These are phyloP conservation scores for Tinamus major DNA, from an alignment of 2,797 vertebrate species.

Conservation along the genomic window DNA sequence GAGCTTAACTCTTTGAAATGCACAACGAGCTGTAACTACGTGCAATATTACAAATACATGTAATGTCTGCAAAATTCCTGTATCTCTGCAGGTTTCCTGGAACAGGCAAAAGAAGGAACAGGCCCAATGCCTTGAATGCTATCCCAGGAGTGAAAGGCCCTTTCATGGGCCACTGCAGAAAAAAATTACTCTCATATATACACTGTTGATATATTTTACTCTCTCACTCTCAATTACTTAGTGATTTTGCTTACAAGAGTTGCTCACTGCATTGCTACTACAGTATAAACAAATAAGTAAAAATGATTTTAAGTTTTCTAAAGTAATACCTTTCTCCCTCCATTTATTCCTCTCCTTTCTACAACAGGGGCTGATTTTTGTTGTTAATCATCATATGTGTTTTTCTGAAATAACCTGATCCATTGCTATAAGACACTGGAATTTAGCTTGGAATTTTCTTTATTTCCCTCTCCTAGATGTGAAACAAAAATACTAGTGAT, in stretches of 20 bases:
- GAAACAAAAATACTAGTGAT: not conserved
- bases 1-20: not conserved
- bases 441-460: not conserved
- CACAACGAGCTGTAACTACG: not conserved
- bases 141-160: not conserved
- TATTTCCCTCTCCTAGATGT: not conserved
- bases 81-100: not conserved
- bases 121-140: not conserved
- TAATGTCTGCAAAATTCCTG: not conserved
- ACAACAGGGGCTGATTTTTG: not conserved
- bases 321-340: not conserved
- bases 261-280: not conserved
- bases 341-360: not conserved
- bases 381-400: not conserved
- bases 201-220: not conserved
- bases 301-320: not conserved
- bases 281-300: not conserved
- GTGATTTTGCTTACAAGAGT: not conserved
- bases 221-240: not conserved
- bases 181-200: constrained; percentile 11
- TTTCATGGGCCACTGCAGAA: not conserved
- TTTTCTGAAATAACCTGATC: not conserved
- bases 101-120: not conserved
- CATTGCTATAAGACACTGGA: not conserved
- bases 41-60: not conserved